Evolutionary conservation across 2,888 invertebrate genomes (phyloP).

Genomic region (Lasius fuliginosus): DNA sequence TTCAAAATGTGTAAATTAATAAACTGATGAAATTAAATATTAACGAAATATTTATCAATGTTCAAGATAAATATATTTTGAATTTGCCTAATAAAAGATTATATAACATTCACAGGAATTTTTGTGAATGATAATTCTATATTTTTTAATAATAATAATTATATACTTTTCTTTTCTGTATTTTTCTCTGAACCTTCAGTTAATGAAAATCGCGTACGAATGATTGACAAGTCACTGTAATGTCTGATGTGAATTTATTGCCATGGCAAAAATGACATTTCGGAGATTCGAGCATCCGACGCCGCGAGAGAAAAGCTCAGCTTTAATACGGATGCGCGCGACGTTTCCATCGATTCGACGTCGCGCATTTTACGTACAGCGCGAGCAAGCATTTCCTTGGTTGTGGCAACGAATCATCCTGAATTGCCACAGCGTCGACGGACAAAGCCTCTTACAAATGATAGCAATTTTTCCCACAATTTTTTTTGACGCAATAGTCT

Average conservation of each 20-base stretch:
- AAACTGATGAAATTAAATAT: neutral
- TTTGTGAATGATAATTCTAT: neutral
- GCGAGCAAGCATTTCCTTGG: slow-evolving; percentile 67
- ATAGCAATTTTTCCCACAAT: slow-evolving; percentile 32
- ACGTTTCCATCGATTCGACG: slow-evolving; percentile 82
- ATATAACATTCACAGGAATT: neutral
- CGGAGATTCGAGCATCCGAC: slow-evolving; percentile 48
- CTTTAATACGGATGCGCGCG: slow-evolving; percentile 81
- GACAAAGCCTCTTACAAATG: slow-evolving; percentile 40
- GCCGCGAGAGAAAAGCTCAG: slow-evolving; percentile 73
- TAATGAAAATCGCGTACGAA: neutral
- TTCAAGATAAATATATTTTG: neutral
- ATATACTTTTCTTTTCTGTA: neutral
- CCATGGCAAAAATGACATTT: slow-evolving; percentile 6
- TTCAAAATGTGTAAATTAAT: neutral
- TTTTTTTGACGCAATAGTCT: neutral
- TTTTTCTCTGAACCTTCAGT: neutral
- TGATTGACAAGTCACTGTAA: neutral
- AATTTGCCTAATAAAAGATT: neutral
- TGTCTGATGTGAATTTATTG: slow-evolving; percentile 11
- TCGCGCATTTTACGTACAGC: slow-evolving; percentile 76
- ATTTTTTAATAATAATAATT: neutral
- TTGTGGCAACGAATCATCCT: slow-evolving; percentile 70
- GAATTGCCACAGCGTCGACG: slow-evolving; percentile 55
- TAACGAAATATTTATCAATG: neutral